A percentile compares a stretch with the other conserved stretches of the same genome.
Conservation (phyloP, 1,140 invertebrate species). For the Drosophila leontia region DNA sequence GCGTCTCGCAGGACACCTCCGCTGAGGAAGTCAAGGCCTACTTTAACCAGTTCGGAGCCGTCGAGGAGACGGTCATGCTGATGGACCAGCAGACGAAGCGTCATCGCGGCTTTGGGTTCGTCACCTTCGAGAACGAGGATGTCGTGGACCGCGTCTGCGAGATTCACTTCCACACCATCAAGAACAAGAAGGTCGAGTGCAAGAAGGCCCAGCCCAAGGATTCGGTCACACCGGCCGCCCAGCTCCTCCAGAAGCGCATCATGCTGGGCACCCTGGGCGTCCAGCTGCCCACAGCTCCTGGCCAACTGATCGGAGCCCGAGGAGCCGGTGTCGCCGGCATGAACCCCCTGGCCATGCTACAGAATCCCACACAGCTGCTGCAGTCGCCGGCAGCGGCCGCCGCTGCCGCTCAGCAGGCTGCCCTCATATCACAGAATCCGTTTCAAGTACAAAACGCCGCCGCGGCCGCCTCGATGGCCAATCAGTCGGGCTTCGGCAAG, state of each 20-base stretch:
- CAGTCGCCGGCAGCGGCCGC: slow-evolving; percentile 85
- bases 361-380: slow-evolving; percentile 86
- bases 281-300: slow-evolving; percentile 86
- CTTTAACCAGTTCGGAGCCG: slow-evolving; percentile 96
- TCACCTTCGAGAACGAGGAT: slow-evolving; percentile 96
- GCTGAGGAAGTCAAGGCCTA: slow-evolving; percentile 96
- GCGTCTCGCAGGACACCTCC: slow-evolving; percentile 95
- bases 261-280: slow-evolving; percentile 90
- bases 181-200: slow-evolving; percentile 97
- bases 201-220: slow-evolving; percentile 97
- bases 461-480: slow-evolving; percentile 85
- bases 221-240: slow-evolving; percentile 90
- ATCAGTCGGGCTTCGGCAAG: slow-evolving; percentile 89
- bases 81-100: slow-evolving; percentile 97
- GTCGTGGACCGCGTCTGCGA: slow-evolving; percentile 96
- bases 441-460: slow-evolving; percentile 86
- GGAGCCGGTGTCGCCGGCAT: slow-evolving; percentile 86
- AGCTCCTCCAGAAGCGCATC: slow-evolving; percentile 90
- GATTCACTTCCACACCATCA: slow-evolving; percentile 96
- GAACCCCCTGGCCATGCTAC: slow-evolving; percentile 88
- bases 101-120: slow-evolving; percentile 95
- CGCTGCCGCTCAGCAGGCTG: slow-evolving; percentile 85
- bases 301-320: slow-evolving; percentile 84
- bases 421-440: slow-evolving; percentile 83
- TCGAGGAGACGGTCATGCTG: slow-evolving; percentile 96